Evolutionary conservation across 1,140 invertebrate species (phyloP).

Genomic region (Chironomus striatipennis): DNA sequence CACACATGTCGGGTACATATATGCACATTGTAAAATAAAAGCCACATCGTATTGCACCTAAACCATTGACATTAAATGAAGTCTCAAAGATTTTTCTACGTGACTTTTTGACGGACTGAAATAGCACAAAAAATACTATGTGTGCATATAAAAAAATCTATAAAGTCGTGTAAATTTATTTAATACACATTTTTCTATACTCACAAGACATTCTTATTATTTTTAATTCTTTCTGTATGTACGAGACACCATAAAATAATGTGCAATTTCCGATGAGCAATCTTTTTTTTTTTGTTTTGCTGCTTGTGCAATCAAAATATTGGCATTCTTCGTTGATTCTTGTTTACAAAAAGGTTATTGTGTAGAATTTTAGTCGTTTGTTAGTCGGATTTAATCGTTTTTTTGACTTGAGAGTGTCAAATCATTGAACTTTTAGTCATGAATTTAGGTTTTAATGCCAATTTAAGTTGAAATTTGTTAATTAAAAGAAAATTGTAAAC

Average conservation of each 20-base stretch:
- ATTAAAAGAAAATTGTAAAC: too few relatives aligned
- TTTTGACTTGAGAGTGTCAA: too few relatives aligned
- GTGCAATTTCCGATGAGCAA: conserved; percentile 12
- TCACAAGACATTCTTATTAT: not conserved
- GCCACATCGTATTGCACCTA: not conserved
- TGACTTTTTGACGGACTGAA: not conserved
- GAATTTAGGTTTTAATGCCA: too few relatives aligned
- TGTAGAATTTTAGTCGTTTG: too few relatives aligned
- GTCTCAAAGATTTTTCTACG: conserved; percentile 5
- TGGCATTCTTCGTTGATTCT: not conserved
- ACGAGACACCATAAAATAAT: not conserved
- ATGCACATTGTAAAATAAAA: too few relatives aligned
- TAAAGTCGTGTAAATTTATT: not conserved
- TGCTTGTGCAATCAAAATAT: conserved; percentile 1
- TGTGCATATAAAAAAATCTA: too few relatives aligned
- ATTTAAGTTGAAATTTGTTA: too few relatives aligned
- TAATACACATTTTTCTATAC: not conserved
- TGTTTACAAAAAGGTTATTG: not conserved
- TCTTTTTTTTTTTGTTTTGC: not conserved
- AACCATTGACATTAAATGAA: not conserved
- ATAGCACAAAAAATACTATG: not conserved
- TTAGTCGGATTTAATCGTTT: too few relatives aligned
- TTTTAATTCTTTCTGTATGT: not conserved
- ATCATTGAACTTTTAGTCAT: too few relatives aligned
- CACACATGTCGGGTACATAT: too few relatives aligned